Evolutionary conservation across 1,140 invertebrate genomes (phyloP), one percentile per base, ranked within the genome.

Genomic region (Drusus annulatus): DNA sequence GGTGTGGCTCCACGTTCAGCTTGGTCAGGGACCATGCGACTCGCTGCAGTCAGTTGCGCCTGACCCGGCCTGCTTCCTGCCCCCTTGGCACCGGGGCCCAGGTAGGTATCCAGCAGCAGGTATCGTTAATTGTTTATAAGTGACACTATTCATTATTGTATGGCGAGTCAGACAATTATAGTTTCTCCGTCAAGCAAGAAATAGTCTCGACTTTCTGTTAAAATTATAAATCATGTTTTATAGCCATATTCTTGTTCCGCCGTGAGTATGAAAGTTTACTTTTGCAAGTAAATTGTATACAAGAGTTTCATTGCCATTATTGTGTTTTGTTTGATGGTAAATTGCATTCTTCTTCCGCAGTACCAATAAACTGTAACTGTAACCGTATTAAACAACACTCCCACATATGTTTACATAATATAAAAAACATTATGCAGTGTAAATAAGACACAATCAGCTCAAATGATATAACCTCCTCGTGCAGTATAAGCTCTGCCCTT

Each of bases 351-450:
- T 62, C 7, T 76, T 78, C 65, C 60, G 75, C 60, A 60, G 76
- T 83, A 83, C 65, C 82, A 81, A 83, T 83, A 80, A 83, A 83
- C 79, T 75, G 52, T 45, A 83, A 83, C 79, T 75, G 52, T 45
- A 45, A 76, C 25, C 25, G 51, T 63, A 65, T 79, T 74, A 79
- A 74, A 60, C 60, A 78, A 73, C 65, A 65, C 45, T 25, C 75
- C 62, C 15, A 63, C 65, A 45, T 45, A 78, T 74, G 68, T 74
- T 79, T 45, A 75, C 69, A 36, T 71, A 77, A 56, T 45, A 5
- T 73, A 76, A 73, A 81, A 77, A 51, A 78, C 56, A 78, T 79
- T 79, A 83, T 81, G 79, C 82, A 81, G 71, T 79, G 79, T 81
- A 78, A 80, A 83, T 83, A 83, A 83, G 76, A 80, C 79, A 83